These are phyloP conservation scores for Ephydatia muelleri DNA, from an alignment of 37 sponge, comb jelly and placozoan species.

Conservation along the genomic window DNA sequence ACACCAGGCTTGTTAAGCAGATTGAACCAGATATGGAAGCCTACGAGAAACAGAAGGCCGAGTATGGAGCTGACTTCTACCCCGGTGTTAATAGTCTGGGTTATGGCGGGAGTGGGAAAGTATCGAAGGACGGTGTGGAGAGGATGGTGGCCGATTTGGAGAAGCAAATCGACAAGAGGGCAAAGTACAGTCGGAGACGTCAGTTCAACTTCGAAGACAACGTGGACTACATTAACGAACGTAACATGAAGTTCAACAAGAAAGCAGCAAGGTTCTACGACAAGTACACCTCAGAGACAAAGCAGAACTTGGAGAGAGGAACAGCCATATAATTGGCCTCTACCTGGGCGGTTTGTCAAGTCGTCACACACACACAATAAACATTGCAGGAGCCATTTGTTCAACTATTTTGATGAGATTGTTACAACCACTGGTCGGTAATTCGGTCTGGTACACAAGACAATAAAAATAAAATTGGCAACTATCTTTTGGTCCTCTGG, in stretches of 20 bases:
- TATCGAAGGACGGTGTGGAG: conserved; percentile 73
- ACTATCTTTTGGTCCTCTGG: not conserved
- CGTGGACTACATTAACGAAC: conserved; percentile 98
- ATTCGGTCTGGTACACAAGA: not conserved
- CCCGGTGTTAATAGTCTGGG: conserved; percentile 72
- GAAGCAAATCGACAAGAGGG: conserved; percentile 85
- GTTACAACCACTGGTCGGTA: not conserved
- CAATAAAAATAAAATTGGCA: not conserved
- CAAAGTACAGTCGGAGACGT: conserved; percentile 90
- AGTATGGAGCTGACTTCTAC: conserved; percentile 73
- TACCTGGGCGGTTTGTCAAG: not conserved
- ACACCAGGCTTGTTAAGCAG: conserved; percentile 89
- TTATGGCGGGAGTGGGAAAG: conserved; percentile 47
- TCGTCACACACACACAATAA: not conserved
- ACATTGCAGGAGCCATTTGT: not conserved
- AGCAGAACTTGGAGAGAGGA: conserved; percentile 98
- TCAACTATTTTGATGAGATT: not conserved
- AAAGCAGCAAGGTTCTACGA: conserved; percentile 95
- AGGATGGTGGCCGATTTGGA: conserved; percentile 94
- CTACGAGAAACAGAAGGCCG: conserved; percentile 80
- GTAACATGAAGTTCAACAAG: conserved; percentile 96
- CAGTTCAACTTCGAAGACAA: conserved; percentile 79
- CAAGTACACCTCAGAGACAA: conserved; percentile 95
- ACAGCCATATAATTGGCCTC: conserved; percentile 81
- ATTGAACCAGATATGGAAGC: conserved; percentile 74